These are phyloP conservation scores for Serinus canaria DNA, from an alignment of 2,113 vertebrate genomes.

Conservation along the genomic window DNA sequence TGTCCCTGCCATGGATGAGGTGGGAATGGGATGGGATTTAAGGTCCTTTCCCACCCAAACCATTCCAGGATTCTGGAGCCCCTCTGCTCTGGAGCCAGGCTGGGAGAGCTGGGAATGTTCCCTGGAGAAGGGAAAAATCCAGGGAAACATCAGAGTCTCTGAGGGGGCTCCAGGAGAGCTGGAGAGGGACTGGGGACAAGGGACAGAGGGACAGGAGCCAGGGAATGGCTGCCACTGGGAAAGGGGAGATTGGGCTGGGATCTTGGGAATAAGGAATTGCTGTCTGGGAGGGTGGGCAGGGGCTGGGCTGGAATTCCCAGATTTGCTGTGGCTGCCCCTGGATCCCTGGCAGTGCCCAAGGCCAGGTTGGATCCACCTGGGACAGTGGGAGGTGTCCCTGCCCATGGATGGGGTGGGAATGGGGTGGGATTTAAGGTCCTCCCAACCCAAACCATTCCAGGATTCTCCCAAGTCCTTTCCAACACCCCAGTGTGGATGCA, in stretches of 20 bases:
- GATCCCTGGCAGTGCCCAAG: no score
- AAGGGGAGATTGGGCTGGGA: no score
- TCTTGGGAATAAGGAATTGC: no score
- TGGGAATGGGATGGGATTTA: not conserved
- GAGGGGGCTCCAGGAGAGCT: no score
- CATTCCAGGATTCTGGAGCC: not conserved
- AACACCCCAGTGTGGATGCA: not conserved
- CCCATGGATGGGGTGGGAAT: not conserved
- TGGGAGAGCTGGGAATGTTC: not conserved
- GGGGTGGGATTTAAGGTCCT: not conserved
- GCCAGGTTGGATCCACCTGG: not conserved
- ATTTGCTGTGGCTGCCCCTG: not conserved
- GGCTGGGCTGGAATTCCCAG: no score
- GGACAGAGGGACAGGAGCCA: no score
- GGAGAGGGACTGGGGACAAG: no score
- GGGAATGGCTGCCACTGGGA: no score
- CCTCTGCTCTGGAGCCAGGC: not conserved
- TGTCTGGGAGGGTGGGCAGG: no score
- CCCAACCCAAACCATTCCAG: not conserved
- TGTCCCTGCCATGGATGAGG: accelerated
- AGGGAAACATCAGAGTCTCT: no score
- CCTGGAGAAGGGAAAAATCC: not conserved
- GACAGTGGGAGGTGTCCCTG: not conserved
- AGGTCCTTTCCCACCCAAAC: accelerated
- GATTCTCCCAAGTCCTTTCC: not conserved